Evolutionary conservation across 2,797 vertebrate species (phyloP).

Genomic region (Falco rusticolus): DNA sequence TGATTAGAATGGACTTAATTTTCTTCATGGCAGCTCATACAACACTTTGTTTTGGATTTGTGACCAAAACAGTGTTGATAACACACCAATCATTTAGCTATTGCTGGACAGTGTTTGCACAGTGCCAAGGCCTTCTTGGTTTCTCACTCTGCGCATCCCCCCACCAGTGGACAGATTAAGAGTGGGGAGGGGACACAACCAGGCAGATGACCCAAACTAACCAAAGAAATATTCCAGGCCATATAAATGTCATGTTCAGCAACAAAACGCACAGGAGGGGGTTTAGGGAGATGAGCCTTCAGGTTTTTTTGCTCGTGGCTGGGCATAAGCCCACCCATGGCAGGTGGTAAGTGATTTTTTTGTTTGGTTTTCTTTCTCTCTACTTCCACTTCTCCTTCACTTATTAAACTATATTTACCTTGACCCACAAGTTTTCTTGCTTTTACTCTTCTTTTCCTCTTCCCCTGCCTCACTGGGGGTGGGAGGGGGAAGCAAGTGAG

Average conservation of each 20-base stretch:
- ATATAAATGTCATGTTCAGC: neutral
- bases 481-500: accelerated
- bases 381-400: neutral
- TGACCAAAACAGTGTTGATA: neutral
- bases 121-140: neutral
- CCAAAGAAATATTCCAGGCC: neutral
- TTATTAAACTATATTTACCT: neutral
- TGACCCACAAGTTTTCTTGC: neutral
- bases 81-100: neutral
- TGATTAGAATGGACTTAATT: neutral
- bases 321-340: neutral
- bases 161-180: neutral
- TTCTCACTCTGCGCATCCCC: neutral
- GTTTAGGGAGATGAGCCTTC: neutral
- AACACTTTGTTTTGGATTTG: neutral
- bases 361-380: neutral
- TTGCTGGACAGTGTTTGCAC: neutral
- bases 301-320: neutral
- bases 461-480: neutral
- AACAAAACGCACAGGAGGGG: neutral
- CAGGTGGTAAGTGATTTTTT: neutral
- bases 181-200: neutral
- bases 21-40: neutral
- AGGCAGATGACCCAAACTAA: neutral
- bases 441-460: neutral